These are phyloP conservation scores for Desmophyllum pertusum DNA, from an alignment of 92 coral and sea anemone species.

Conservation along the genomic window DNA sequence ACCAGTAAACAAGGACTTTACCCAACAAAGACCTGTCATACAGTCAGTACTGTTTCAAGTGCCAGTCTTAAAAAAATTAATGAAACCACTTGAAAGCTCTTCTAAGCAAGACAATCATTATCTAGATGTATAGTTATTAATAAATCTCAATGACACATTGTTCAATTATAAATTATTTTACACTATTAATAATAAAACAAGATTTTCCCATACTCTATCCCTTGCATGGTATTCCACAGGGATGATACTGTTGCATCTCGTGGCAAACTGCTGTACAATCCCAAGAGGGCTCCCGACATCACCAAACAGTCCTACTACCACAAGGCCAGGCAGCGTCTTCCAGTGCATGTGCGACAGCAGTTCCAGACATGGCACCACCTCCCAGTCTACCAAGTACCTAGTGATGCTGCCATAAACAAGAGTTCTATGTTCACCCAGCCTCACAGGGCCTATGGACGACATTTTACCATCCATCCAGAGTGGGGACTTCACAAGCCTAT, in stretches of 20 bases:
- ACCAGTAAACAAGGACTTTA: too few species aligned
- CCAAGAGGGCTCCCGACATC: slow-evolving; percentile 76
- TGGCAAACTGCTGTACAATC: slow-evolving; percentile 56
- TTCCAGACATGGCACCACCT: slow-evolving; percentile 98
- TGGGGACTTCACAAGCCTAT: slow-evolving; percentile 89
- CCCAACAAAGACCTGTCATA: too few species aligned
- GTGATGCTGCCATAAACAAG: slow-evolving; percentile 74
- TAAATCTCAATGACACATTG: background rate
- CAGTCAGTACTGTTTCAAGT: background rate
- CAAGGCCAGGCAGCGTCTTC: slow-evolving; percentile 57
- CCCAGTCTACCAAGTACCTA: slow-evolving; percentile 74
- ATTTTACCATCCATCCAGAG: slow-evolving; percentile 97
- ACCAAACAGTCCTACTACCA: slow-evolving; percentile 68
- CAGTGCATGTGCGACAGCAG: slow-evolving; percentile 70
- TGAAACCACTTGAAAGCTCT: too few species aligned
- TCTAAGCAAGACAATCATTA: background rate
- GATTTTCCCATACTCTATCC: background rate
- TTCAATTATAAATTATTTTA: background rate
- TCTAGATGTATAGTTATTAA: background rate
- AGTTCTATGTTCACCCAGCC: slow-evolving; percentile 92
- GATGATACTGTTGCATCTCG: slow-evolving; percentile 46
- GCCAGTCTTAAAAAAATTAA: background rate
- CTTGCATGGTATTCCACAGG: slow-evolving; percentile 39
- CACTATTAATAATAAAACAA: background rate
- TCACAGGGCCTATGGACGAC: slow-evolving; percentile 73